These are phyloP conservation scores for Aradophagus sp. DNA, from an alignment of 1,140 invertebrate species.

Conservation along the genomic window DNA sequence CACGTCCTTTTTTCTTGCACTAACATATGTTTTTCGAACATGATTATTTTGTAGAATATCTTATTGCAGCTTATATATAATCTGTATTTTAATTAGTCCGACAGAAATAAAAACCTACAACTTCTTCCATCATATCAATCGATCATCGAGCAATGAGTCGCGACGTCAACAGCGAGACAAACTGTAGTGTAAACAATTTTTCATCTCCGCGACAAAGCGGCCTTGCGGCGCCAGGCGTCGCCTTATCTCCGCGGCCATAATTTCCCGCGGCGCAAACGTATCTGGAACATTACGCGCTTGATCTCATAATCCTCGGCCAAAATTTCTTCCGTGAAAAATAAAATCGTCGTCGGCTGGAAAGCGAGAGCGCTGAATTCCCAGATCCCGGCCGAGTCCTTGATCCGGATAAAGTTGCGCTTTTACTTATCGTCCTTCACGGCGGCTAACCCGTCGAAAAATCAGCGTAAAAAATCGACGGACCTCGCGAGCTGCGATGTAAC, in stretches of 20 bases:
- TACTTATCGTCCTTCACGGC: slow-evolving; percentile 48
- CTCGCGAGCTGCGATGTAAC: slow-evolving; percentile 23
- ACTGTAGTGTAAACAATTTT: no score
- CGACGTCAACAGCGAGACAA: no score
- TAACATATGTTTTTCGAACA: no score
- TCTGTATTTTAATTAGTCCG: no score
- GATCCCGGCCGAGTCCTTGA: slow-evolving; percentile 42
- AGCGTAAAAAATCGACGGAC: slow-evolving; percentile 30
- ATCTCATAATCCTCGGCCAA: slow-evolving; percentile 14
- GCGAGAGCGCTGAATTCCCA: slow-evolving; percentile 21
- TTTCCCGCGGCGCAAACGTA: slow-evolving; percentile 9
- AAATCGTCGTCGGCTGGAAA: slow-evolving; percentile 10
- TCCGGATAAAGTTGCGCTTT: slow-evolving; percentile 44
- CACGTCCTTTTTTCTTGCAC: no score
- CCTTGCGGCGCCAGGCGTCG: not conserved
- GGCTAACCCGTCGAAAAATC: slow-evolving; percentile 27
- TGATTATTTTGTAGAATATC: no score
- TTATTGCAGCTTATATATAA: no score
- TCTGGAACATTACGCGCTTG: not conserved
- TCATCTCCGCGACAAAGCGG: no score
- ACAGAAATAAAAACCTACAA: no score
- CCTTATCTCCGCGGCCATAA: slow-evolving; percentile 7
- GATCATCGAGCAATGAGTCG: no score
- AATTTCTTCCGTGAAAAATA: slow-evolving; percentile 20
- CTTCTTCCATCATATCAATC: no score